Base-by-base conservation (phyloP, 2,888 invertebrate species). In the Ectemnius lituratus region DNA sequence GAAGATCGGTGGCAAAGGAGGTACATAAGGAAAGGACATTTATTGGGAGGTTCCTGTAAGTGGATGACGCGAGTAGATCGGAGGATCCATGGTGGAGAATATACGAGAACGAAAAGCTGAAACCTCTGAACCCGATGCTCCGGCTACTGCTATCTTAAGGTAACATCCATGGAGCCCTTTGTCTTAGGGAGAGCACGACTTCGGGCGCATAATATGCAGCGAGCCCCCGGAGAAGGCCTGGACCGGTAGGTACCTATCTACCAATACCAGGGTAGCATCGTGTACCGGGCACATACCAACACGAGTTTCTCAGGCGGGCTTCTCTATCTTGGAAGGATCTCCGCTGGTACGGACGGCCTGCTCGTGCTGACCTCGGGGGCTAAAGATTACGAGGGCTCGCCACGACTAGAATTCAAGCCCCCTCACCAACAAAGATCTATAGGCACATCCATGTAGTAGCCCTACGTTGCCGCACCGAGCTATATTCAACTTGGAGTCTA, bases 371-470 rank as follows among this genome's bases (percentile, higher is more conserved):
- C 88, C 88, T 87, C 87, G 83, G 82, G 87, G 87, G 87, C 86
- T 87, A 87, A 86, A 87, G 88, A 88, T 88, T 88, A 88, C 86
- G 84, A 83, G 86, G 85, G 85, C 87, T 87, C 76, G 81, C 82
- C 83, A 73, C 78, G 78, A 79, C 85, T 88, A 86, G 86, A 87
- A 87, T 85, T 85, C 83, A 82, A 79, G 69, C 83, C 69, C 79
- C 63, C 37, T 46, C 70, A 8, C 37, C 37, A 37, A 6, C 37
- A 37, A 69, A 80, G 73, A 74, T 71, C 65, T 76, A 69, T 73
- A 79, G 73, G 62, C 70, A 65, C 72, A 37, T 67, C 60, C 66
- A 62, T 67, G 52, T 58, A 37, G n/a, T n/a, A n/a, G n/a, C 56
- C 62, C 13, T 14, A 0, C 62, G 63, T 20, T 20, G 46, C 18